A percentile compares a stretch with the other conserved stretches of the same genome.
Conservation (phyloP, 2,113 vertebrate species). For the Bombycilla garrulus region DNA sequence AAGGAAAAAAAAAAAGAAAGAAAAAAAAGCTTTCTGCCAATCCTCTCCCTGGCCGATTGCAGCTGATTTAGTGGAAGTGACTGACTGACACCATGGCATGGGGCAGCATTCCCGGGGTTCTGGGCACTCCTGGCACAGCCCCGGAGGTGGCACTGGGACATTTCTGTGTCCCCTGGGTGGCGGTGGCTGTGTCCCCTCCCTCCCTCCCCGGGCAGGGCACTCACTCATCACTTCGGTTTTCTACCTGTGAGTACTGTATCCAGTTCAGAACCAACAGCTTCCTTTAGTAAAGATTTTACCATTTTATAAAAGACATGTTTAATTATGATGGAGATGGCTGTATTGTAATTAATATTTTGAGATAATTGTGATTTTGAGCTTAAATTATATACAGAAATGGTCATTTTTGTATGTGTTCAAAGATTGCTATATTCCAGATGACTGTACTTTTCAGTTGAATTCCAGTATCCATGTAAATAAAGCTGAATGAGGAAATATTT, state of each 20-base stretch:
- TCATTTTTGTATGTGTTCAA: slow-evolving; percentile 98
- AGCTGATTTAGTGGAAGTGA: neutral
- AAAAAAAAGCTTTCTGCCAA: neutral
- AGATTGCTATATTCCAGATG: slow-evolving; percentile 82
- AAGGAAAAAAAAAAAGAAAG: neutral
- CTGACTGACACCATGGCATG: neutral
- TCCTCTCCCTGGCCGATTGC: slow-evolving; percentile 2
- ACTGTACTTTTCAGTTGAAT: slow-evolving; percentile 84
- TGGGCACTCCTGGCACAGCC: slow-evolving; percentile 42
- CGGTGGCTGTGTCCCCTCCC: neutral
- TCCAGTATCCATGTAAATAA: slow-evolving; percentile 92
- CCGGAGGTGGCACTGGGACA: slow-evolving; percentile 8
- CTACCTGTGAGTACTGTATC: slow-evolving; percentile 76
- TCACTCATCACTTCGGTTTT: slow-evolving; percentile 70
- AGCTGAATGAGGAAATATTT: slow-evolving; percentile 90
- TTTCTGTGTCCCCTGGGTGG: neutral
- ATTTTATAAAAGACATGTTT: slow-evolving; percentile 81
- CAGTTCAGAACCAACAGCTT: slow-evolving; percentile 73
- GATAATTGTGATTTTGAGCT: slow-evolving; percentile 98
- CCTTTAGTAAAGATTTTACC: slow-evolving; percentile 78
- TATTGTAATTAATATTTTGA: slow-evolving; percentile 98
- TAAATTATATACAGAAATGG: slow-evolving; percentile 91
- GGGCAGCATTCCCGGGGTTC: neutral
- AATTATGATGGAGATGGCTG: slow-evolving; percentile 85
- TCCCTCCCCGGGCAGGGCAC: neutral